Base-by-base conservation (phyloP, 2,113 vertebrate genomes). In the Pimephales promelas region DNA sequence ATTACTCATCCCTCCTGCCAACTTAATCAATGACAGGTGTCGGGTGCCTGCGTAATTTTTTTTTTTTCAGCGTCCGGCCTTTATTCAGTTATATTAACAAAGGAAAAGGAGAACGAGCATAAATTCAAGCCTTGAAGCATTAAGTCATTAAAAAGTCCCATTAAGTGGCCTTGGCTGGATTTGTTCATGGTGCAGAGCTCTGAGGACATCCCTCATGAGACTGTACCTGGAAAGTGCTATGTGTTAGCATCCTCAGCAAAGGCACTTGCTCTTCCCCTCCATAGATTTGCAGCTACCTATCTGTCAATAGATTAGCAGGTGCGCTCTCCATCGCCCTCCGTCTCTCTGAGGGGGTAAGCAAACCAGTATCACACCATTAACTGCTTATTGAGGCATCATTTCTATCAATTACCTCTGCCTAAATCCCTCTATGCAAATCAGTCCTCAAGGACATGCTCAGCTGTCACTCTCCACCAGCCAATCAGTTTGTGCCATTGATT, bases 401-500 rank as follows among this genome's bases (percentile, higher is more conserved):
- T 81, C 62, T 70, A 81, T 81, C 79, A 81, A 81, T 81, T 81
- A 81, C 64, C 43, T 81, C 31, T 36, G 62, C 28, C 64, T 54
- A 68, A 16, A 64, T 81, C 79, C 64, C 64, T 54, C 64, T 81
- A 81, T 81, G 79, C 79, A 81, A 56, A 70, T 70, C 22, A 71
- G 47, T 24, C 79, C 79, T 68, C 79, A 81, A 81, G 79, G 79
- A 81, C 62, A 81, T n/a, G 62, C 79, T 81, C 79, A 81, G 64
- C 62, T 70, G 79, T 81, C 62, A 70, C 47, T 56, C 64, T 81
- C 11, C 22, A 28, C 8, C 61, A 79, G 24, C 77, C 77, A 79
- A 49, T 79, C 77, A 66, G 62, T 36, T 62, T 47, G 28, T 54
- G 64, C 7, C 28, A 81, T 70, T 81, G 62, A 81, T 70, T 81